Evolutionary conservation across 2,113 vertebrate genomes (phyloP), one percentile per base, ranked within the genome.

Genomic region (Falco punctatus): DNA sequence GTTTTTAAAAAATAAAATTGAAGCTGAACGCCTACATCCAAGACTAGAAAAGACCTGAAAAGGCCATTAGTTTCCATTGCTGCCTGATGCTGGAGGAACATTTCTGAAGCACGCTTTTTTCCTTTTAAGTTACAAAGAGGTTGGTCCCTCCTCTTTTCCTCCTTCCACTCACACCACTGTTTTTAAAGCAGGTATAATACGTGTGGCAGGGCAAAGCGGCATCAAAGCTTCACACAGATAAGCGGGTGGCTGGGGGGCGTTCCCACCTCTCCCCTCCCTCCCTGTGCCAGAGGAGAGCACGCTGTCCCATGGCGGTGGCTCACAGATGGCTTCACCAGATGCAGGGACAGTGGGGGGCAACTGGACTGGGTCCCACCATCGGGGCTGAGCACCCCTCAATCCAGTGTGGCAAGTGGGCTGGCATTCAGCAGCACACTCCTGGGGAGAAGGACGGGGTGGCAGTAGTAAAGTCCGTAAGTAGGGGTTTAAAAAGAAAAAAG

Each of bases 1-100:
- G 96, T 97, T 98, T 92, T 97, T 96, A 97, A 98, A 98, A 98
- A 98, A 98, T 97, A 98, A 98, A 98, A 96, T 92, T 88, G 97
- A 98, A 98, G 98, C 98, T 97, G 95, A 98, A 98, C 71, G 78
- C 96, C 97, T 98, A 97, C 97, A 97, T 98, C 97, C 98, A 97
- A 98, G 98, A 97, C 97, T 81, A 98, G 97, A 97, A 97, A 96
- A 97, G 97, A 96, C 96, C 91, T 33, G 23, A 90, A 95, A 82
- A 91, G 96, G 98, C 95, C 94, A 7, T 54, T 92, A 92, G 95
- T 94, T 96, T 94, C 95, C 96, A 88, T 77, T 42, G 94, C 85
- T 90, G 97, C 96, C 97, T 92, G 97, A 67, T 0, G 13, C 90
- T 69, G 92, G 92, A 95, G 95, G 83, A 97, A 88, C 70, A 61